These are phyloP conservation scores for Salvelinus sp. DNA, from an alignment of 2,113 vertebrate genomes.

Conservation along the genomic window DNA sequence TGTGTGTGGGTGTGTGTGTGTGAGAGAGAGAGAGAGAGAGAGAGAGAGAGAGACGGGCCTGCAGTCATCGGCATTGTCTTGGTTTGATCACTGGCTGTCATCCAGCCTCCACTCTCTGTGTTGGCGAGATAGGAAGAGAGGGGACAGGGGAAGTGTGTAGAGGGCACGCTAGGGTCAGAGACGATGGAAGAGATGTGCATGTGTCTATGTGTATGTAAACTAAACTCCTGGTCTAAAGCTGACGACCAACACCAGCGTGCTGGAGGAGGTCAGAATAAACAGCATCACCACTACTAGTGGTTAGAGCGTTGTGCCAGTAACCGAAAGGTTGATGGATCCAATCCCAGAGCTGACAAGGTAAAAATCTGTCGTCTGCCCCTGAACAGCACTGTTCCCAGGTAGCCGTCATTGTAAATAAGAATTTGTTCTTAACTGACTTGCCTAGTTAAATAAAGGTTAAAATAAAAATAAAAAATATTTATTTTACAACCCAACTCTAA, in stretches of 20 bases:
- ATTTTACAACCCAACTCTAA: constrained; percentile 17
- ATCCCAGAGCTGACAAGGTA: too few species aligned
- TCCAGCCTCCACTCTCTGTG: constrained; percentile 12
- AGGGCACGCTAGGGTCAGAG: background rate
- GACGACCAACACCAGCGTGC: constrained; percentile 12
- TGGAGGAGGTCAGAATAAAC: constrained; percentile 1
- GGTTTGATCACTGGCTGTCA: constrained; percentile 32
- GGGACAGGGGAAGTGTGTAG: background rate
- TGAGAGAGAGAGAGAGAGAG: too few species aligned
- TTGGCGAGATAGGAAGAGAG: background rate
- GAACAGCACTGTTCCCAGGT: too few species aligned
- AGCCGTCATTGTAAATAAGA: too few species aligned
- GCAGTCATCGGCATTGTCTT: constrained; percentile 37
- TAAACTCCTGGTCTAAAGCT: too few species aligned
- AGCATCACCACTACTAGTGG: background rate
- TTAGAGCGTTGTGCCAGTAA: too few species aligned
- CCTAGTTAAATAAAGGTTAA: too few species aligned
- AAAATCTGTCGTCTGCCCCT: too few species aligned
- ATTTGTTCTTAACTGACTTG: too few species aligned
- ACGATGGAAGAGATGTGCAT: background rate
- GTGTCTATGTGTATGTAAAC: background rate
- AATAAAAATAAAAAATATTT: too few species aligned
- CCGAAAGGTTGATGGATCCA: too few species aligned
- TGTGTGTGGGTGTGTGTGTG: constrained; percentile 19
- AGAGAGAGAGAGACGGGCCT: background rate